These are phyloP conservation scores for Philopedon plagiatum DNA, from an alignment of 2,888 invertebrate genomes.

Conservation along the genomic window DNA sequence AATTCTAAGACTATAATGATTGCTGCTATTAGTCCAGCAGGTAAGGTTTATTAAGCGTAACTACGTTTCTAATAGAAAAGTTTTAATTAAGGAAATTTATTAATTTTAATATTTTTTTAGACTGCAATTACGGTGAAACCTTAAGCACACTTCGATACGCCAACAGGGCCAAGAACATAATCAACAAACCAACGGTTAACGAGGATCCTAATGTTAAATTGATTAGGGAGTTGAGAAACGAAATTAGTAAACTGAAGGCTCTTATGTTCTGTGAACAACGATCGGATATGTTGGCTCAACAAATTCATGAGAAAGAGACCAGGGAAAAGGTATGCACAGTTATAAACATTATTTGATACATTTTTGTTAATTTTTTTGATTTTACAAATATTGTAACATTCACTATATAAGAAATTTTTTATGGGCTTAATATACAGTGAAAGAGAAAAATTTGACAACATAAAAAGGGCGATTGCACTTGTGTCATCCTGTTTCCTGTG, in stretches of 20 bases:
- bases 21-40: conserved; percentile 78
- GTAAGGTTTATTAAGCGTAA: conserved; percentile 54
- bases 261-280: conserved; percentile 77
- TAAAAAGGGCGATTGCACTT: no score
- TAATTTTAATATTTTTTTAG: conserved; percentile 63
- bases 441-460: no score
- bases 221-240: conserved; percentile 86
- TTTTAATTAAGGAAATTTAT: no score
- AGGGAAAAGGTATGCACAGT: conserved; percentile 80
- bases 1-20: conserved; percentile 95
- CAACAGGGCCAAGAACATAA: conserved; percentile 91
- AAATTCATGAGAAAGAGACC: conserved; percentile 88
- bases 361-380: not conserved
- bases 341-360: not conserved
- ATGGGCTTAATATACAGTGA: no score
- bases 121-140: conserved; percentile 91
- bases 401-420: no score
- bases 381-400: no score
- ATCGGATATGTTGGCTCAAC: conserved; percentile 81
- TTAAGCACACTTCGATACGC: conserved; percentile 89
- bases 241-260: conserved; percentile 85
- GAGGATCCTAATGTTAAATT: conserved; percentile 92
- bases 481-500: no score
- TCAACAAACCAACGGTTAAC: conserved; percentile 92
- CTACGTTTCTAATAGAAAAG: no score